Base-by-base conservation (phyloP, 2,113 vertebrate species). In the Ciconia stormi region DNA sequence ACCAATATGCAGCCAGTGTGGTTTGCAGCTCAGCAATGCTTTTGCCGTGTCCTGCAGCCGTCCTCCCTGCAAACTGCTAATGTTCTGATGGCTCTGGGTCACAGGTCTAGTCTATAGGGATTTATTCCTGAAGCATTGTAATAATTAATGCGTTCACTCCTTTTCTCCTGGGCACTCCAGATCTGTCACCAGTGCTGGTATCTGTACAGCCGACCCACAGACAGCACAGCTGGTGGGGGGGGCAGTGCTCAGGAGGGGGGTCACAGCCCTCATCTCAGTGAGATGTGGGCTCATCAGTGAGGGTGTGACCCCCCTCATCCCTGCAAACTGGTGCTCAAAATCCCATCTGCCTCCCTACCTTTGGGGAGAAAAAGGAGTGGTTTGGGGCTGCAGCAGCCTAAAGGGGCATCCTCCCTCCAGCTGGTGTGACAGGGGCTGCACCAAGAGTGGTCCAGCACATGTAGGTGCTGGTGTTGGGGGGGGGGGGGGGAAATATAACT, bases 1-100 rank as follows among this genome's bases (percentile, higher is more conserved):
- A 9, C 79, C 25, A 3, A 19, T 63, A 21, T 1, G 5, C 0
- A 0, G n/a, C 65, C 1, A 1, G 25, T 0, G 2, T 9, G 61
- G 47, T 63, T 8, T 59, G 78, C 74, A 69, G 85, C 92, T 82
- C 85, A 34, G 82, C 1, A 4, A 13, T 6, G 69, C 38, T 44
- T 46, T 4, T 9, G 38, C 32, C 7, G n/a, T 1, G 4, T 44
- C 67, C 87, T 46, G 44, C 59, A 70, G 72, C 76, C 25, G 0
- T 8, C 56, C 69, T 36, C 79, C 62, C 32, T 29, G 32, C 23
- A 30, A 59, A 9, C 78, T 26, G 42, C 69, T n/a, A 1, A 4
- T 16, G 29, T 42, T 89, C 72, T 32, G 19, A 2, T 26, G 74
- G 82, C 81, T 40, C 3, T 4, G 61, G 72, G 77, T 66, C 82